phyloP scores from a whole-genome alignment of 2,113 vertebrate genomes.

The Arvicanthis niloticus region DNA sequence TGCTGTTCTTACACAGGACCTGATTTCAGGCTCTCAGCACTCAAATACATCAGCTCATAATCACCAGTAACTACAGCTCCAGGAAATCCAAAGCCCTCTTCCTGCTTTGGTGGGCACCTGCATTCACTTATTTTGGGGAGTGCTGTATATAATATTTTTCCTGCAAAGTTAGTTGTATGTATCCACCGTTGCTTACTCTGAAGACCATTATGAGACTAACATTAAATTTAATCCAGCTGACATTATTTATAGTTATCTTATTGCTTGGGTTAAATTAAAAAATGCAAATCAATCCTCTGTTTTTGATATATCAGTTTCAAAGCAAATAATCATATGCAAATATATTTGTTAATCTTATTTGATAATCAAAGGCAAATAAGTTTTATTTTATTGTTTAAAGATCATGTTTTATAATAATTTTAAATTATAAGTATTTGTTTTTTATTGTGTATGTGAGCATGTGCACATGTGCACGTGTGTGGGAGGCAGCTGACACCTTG shows the following conservation, averaged over 20 bases:
- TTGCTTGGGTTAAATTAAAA: background rate
- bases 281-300: background rate
- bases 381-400: conserved; percentile 9
- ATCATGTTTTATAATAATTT: background rate
- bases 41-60: background rate
- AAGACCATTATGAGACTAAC: background rate
- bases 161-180: background rate
- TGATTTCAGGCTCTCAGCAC: background rate
- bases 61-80: background rate
- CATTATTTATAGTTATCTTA: background rate
- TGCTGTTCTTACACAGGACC: background rate
- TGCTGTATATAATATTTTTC: background rate
- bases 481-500: too few species aligned
- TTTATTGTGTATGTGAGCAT: background rate
- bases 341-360: background rate
- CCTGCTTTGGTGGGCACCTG: background rate
- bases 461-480: background rate
- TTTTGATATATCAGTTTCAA: conserved; percentile 2
- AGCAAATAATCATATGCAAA: background rate
- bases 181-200: background rate
- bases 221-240: background rate
- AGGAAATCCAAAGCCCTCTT: background rate
- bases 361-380: conserved; percentile 20
- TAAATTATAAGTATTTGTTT: background rate
- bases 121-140: background rate